A percentile compares a stretch with the other conserved stretches of the same genome.
phyloP scores from a whole-genome alignment of 2,797 vertebrate genomes.

The Mormyrus hasselquistii region DNA sequence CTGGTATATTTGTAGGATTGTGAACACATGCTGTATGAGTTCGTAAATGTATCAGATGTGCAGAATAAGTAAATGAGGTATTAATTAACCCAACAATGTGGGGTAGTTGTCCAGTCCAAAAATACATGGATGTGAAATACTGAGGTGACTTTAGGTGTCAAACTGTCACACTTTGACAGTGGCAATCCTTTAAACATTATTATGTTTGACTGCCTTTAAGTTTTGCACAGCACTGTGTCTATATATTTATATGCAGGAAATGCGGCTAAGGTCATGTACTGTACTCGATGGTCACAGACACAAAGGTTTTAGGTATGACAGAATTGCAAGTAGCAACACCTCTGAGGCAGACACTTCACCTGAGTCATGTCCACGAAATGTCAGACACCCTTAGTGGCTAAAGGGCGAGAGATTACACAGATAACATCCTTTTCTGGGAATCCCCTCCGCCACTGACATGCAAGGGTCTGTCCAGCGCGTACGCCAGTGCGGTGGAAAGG shows the following conservation, averaged over 20 bases:
- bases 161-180: neutral
- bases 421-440: neutral
- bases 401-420: neutral
- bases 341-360: neutral
- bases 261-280: neutral
- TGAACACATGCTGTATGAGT: neutral
- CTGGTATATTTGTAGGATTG: neutral
- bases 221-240: neutral
- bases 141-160: neutral
- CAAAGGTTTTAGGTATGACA: neutral
- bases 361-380: neutral
- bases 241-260: neutral
- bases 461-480: neutral
- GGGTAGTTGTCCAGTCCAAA: neutral
- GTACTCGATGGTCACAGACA: neutral
- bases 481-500: neutral
- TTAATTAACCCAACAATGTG: neutral
- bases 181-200: neutral
- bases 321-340: neutral
- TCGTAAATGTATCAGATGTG: neutral
- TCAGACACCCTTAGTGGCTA: neutral
- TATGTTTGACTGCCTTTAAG: neutral
- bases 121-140: neutral
- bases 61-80: neutral
- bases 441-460: neutral